A percentile compares a stretch with the other conserved stretches of the same genome.
Evolutionary conservation across 2,797 vertebrate species (phyloP).

Genomic region (Tenualosa thibaudeaui): DNA sequence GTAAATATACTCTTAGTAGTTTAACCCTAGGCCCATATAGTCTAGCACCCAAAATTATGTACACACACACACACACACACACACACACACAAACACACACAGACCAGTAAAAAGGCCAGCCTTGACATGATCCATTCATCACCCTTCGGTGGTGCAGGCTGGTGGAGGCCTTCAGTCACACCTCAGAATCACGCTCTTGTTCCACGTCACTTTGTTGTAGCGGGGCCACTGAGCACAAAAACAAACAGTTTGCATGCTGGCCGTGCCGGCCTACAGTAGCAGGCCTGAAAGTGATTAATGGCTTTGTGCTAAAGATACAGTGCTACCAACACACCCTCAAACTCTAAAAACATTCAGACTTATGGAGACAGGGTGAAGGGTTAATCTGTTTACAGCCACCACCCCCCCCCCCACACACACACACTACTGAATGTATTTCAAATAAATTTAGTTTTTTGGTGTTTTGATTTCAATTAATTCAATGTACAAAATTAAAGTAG

Average conservation of each 20-base stretch:
- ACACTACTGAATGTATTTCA: not conserved
- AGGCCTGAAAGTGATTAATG: constrained; percentile 35
- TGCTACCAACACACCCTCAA: not conserved
- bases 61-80: not conserved
- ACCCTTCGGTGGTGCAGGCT: constrained; percentile 27
- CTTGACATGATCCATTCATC: constrained; percentile 33
- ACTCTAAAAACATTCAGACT: not conserved
- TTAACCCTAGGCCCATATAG: not conserved
- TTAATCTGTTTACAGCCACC: not conserved
- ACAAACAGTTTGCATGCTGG: constrained; percentile 24
- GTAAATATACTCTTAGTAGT: too few relatives aligned
- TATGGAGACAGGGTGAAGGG: not conserved
- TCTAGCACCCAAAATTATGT: not conserved
- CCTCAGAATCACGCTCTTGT: constrained; percentile 26
- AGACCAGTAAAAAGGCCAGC: not conserved
- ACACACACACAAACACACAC: constrained; percentile 14
- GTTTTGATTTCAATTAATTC: not conserved
- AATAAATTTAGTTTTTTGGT: not conserved
- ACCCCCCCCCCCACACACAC: not conserved
- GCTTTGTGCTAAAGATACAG: not conserved
- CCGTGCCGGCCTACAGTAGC: constrained; percentile 29
- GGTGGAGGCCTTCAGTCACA: constrained; percentile 29
- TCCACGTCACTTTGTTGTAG: constrained; percentile 32
- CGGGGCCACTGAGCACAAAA: constrained; percentile 31
- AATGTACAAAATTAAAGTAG: not conserved